Conservation (phyloP, 2,797 vertebrate species). For the Spinus olivaceus region DNA sequence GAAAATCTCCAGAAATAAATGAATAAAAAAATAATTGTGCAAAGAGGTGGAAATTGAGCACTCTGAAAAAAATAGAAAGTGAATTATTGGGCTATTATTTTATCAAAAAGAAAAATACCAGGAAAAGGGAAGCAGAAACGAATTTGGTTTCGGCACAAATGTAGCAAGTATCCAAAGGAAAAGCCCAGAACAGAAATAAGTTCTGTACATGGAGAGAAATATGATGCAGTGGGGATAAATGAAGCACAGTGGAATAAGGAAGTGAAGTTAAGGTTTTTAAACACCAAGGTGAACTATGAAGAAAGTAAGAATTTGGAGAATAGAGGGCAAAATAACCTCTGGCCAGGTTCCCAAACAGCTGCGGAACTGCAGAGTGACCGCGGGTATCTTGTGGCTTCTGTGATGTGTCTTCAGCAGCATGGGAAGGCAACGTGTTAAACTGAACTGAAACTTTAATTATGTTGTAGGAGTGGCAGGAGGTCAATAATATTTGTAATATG, state of each 20-base stretch:
- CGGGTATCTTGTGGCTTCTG: background rate
- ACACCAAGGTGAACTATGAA: background rate
- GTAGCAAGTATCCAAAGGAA: background rate
- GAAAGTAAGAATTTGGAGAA: background rate
- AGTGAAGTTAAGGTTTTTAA: background rate
- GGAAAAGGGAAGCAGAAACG: background rate
- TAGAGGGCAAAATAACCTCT: background rate
- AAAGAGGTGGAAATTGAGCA: background rate
- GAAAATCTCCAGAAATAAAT: background rate
- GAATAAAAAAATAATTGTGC: background rate
- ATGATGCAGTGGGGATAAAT: background rate
- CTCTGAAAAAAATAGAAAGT: background rate
- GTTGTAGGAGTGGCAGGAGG: background rate
- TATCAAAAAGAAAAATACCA: background rate
- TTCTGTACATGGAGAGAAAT: background rate
- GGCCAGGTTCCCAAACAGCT: background rate
- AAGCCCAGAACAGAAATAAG: background rate
- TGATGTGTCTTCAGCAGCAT: background rate
- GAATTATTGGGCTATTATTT: background rate
- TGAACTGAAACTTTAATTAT: background rate
- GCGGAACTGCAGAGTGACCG: background rate
- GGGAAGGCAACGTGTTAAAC: background rate
- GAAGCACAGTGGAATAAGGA: background rate
- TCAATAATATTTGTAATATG: conserved; percentile 30
- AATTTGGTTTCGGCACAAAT: background rate